Percentiles rank a stretch among this genome's conserved stretches.
phyloP scores from a whole-genome alignment of 2,113 vertebrate species.

The Pelecanoides urinatrix region DNA sequence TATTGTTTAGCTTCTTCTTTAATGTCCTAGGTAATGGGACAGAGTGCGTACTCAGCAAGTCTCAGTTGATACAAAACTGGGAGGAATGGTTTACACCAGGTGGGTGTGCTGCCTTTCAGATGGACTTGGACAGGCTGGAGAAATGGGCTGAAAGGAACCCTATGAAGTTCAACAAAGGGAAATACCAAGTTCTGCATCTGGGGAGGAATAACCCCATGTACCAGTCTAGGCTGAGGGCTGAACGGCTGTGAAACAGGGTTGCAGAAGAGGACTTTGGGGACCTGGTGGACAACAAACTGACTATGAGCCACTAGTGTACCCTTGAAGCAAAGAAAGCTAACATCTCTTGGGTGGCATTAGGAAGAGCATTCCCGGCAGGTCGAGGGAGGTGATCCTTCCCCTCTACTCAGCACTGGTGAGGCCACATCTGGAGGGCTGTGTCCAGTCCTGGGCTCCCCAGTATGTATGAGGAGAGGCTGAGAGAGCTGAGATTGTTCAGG shows the following conservation, averaged over 20 bases:
- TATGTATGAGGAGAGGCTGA: not conserved
- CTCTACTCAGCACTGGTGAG: not conserved
- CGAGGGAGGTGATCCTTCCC: not conserved
- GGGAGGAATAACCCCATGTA: not conserved
- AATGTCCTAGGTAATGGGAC: too few relatives aligned
- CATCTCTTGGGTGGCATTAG: not conserved
- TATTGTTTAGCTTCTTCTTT: not conserved
- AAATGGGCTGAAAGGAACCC: not conserved
- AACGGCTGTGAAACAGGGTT: not conserved
- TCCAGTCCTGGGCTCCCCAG: not conserved
- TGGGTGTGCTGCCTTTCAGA: not conserved
- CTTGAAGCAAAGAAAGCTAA: not conserved
- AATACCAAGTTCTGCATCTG: not conserved
- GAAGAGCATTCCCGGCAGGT: not conserved
- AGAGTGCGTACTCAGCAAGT: not conserved
- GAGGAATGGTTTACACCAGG: not conserved
- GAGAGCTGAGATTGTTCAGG: not conserved
- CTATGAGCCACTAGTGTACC: not conserved
- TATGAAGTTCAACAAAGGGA: not conserved
- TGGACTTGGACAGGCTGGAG: not conserved
- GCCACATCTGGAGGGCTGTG: not conserved
- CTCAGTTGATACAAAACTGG: not conserved
- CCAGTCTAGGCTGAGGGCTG: not conserved
- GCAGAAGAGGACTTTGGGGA: not conserved
- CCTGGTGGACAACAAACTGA: not conserved